Evolutionary conservation across 2,888 invertebrate genomes (phyloP).

Genomic region (Sarcophaga rosellei): DNA sequence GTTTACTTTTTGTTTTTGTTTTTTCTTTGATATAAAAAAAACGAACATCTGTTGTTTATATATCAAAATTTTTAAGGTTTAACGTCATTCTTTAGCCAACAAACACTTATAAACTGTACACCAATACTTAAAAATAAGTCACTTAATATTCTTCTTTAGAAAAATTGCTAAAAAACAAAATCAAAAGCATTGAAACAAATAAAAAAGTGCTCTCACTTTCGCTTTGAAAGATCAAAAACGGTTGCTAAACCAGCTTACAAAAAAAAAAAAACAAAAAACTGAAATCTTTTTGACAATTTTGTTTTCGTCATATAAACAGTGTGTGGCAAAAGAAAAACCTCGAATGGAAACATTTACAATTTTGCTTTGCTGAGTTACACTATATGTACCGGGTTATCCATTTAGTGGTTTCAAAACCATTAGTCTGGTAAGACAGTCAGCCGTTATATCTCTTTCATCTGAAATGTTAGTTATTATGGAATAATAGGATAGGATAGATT

Average conservation of each 20-base stretch:
- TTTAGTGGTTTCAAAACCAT: too few relatives aligned
- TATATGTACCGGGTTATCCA: not conserved
- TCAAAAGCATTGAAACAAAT: conserved; percentile 7
- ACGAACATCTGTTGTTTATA: conserved; percentile 66
- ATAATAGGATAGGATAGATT: too few relatives aligned
- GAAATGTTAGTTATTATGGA: too few relatives aligned
- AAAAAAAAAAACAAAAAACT: not conserved
- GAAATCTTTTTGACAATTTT: not conserved
- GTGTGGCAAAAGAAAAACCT: conserved; percentile 6
- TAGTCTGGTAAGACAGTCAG: too few relatives aligned
- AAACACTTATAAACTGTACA: not conserved
- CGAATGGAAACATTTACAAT: not conserved
- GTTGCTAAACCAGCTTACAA: conserved; percentile 23
- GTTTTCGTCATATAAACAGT: conserved; percentile 24
- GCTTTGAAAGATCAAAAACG: conserved; percentile 50
- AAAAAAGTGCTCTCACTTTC: conserved; percentile 62
- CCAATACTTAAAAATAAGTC: not conserved
- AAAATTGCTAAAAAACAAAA: conserved; percentile 46
- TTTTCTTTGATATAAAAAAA: not conserved
- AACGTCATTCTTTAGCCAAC: conserved; percentile 54
- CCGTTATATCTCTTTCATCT: too few relatives aligned
- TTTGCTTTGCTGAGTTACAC: not conserved
- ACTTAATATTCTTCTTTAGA: conserved; percentile 29
- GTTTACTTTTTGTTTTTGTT: conserved; percentile 26
- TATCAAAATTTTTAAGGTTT: conserved; percentile 60